Percentiles rank a stretch among this genome's conserved stretches.
These are phyloP conservation scores for Musca domestica DNA, from an alignment of 1,140 invertebrate species.

Conservation along the genomic window DNA sequence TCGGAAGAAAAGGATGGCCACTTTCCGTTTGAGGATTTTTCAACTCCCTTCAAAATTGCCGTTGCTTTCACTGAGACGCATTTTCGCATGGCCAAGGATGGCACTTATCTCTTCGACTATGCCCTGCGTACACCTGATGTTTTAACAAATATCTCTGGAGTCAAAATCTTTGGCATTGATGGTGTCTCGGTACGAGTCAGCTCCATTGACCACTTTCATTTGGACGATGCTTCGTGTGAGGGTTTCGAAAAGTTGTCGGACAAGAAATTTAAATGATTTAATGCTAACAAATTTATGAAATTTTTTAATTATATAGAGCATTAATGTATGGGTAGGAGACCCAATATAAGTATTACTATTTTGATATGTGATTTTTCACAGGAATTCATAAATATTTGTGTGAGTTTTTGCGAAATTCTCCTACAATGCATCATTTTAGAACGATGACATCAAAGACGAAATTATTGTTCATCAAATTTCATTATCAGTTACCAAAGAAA, in stretches of 20 bases:
- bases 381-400: too few species aligned
- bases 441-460: too few species aligned
- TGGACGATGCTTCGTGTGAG: background rate
- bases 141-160: background rate
- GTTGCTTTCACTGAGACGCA: background rate
- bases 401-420: too few species aligned
- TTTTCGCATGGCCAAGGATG: conserved; percentile 5
- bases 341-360: too few species aligned
- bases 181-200: background rate
- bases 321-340: too few species aligned
- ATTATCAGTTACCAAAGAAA: too few species aligned
- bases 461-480: too few species aligned
- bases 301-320: too few species aligned
- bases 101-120: background rate
- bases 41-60: background rate
- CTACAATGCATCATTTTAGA: too few species aligned
- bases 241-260: background rate
- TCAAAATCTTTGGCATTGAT: background rate
- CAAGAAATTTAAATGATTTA: background rate
- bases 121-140: background rate
- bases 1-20: background rate
- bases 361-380: too few species aligned
- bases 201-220: background rate
- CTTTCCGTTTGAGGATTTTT: conserved; percentile 7
- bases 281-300: too few species aligned